These are phyloP conservation scores for Hydrolagus colliei DNA, from an alignment of 2,797 vertebrate genomes.

Conservation along the genomic window DNA sequence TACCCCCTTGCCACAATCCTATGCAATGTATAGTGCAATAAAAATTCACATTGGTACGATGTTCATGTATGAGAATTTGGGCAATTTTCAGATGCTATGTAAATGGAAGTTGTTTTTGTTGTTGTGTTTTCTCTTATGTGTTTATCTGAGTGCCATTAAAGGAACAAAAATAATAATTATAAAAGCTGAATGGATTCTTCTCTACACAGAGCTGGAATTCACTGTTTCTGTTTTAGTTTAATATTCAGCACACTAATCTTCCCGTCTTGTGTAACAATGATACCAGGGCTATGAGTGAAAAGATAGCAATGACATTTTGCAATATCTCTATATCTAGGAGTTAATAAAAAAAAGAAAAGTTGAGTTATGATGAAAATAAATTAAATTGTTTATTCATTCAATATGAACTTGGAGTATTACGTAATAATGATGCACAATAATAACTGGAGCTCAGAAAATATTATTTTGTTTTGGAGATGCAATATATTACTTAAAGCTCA, in stretches of 20 bases:
- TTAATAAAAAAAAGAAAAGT: neutral
- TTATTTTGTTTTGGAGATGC: neutral
- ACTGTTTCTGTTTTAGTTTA: neutral
- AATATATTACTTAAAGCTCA: neutral
- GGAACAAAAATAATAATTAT: neutral
- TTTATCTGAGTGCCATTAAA: neutral
- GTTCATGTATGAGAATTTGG: neutral
- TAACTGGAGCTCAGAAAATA: neutral
- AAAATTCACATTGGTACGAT: no score
- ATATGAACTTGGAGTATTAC: neutral
- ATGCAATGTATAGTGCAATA: no score
- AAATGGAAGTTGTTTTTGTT: no score
- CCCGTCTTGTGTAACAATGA: neutral
- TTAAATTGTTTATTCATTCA: slow-evolving; percentile 24
- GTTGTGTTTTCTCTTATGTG: neutral
- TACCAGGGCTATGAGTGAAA: neutral
- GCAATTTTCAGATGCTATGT: neutral
- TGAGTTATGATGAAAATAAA: neutral
- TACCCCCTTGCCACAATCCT: no score
- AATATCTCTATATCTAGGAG: neutral
- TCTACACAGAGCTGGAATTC: neutral
- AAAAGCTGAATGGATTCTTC: no score
- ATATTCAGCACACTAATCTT: neutral
- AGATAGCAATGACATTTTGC: neutral
- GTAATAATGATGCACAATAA: neutral